These are phyloP conservation scores for Lampropteryx suffumata DNA, from an alignment of 2,888 invertebrate genomes.

Conservation along the genomic window DNA sequence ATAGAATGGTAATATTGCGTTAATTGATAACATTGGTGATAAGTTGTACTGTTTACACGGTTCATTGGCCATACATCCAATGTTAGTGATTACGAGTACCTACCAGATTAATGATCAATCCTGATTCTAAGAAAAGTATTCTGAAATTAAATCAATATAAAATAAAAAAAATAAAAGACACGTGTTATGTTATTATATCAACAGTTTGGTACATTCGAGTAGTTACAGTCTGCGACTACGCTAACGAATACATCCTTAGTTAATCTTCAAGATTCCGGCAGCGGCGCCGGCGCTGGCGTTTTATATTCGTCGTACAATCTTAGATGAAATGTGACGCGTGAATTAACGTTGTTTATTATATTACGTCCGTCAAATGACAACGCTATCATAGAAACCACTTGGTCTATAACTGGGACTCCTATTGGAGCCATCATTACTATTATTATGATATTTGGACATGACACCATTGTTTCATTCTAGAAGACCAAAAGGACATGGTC, in stretches of 20 bases:
- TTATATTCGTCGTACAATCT: not conserved
- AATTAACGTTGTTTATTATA: not conserved
- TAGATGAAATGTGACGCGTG: not conserved
- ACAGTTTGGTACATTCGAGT: conserved; percentile 5
- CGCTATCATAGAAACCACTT: not conserved
- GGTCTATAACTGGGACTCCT: conserved; percentile 1
- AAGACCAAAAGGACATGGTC: conserved; percentile 11
- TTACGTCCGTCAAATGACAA: not conserved
- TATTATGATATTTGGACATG: conserved; percentile 24
- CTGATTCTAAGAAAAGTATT: no score
- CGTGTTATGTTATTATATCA: not conserved
- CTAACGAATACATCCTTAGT: conserved; percentile 18
- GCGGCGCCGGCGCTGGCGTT: not conserved
- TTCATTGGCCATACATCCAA: conserved; percentile 21
- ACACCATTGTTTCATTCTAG: conserved; percentile 17
- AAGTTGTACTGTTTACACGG: conserved; percentile 13
- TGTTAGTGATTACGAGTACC: conserved; percentile 1
- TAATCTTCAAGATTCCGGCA: conserved; percentile 4
- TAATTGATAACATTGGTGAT: conserved; percentile 26
- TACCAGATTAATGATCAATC: no score
- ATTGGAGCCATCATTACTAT: conserved; percentile 3
- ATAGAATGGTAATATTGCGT: conserved; percentile 12
- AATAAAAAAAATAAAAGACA: no score
- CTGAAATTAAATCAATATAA: no score
- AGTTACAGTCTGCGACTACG: conserved; percentile 2